Evolutionary conservation across 2,888 invertebrate species (phyloP), one percentile per base, ranked within the genome.

Genomic region (Lepidocyrtinus sp.): DNA sequence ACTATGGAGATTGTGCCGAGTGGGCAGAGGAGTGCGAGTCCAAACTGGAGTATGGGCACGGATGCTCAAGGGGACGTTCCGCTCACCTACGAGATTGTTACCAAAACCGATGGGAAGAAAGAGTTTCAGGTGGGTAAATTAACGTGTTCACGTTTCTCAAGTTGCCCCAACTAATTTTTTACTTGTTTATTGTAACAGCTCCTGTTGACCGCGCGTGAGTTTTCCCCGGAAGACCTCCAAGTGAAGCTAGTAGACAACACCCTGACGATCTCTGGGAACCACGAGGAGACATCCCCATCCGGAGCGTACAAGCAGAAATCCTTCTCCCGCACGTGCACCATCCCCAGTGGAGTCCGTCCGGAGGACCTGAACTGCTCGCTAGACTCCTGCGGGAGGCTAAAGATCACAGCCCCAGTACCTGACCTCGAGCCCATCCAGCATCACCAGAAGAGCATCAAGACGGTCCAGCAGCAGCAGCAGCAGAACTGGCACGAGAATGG

Each of bases 371-470:
- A 75, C 75, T 75, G 75, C 63, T 75, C 75, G 1, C 27, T 75
- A 21, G 75, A 75, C 46, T 61, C 59, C n/a, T 24, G 36, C 27
- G 76, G 76, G 0, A 17, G 76, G 22, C 24, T 76, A 17, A 70
- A 64, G 25, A 64, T 76, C 64, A 76, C 70, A 50, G 75, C 64
- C 50, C 21, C 46, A 59, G 59, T 59, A 2, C 59, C 59, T 21
- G 59, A 62, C 19, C 46, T 83, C 0, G 78, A 17, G 74, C 74
- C 25, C 50, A 59, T 19, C 59, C n/a, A n/a, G n/a, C n/a, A n/a
- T n/a, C n/a, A n/a, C 80, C 80, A 9, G 82, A 83, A 59, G 77
- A 81, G 17, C 50, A 81, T 12, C 63, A 77, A 71, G 77, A 59
- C 21, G 1, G 12, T 61, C 61, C 24, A 62, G 79, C 26, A 74